Conservation (phyloP, 2,888 invertebrate species). For the Caenorhabditis japonica region DNA sequence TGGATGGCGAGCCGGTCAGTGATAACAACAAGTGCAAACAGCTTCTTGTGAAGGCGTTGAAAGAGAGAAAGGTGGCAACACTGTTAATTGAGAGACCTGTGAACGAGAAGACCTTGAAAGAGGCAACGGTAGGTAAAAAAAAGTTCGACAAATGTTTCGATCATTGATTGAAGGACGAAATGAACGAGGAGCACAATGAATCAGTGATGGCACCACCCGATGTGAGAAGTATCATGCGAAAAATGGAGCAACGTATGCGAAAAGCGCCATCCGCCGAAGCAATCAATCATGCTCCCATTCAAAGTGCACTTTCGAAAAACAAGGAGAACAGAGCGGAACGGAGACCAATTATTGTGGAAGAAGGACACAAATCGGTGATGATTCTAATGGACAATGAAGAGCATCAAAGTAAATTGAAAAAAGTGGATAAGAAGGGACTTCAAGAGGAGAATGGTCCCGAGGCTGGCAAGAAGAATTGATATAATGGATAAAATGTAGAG, state of each 20-base stretch:
- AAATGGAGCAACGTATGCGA: conserved; percentile 30
- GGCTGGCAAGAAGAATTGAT: too few species aligned
- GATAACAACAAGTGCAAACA: conserved; percentile 40
- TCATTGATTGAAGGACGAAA: conserved; percentile 21
- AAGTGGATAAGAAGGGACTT: too few species aligned
- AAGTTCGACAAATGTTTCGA: neutral
- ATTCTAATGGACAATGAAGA: conserved; percentile 50
- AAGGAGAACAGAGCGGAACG: conserved; percentile 21
- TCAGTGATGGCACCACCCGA: conserved; percentile 48
- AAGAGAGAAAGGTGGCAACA: conserved; percentile 30
- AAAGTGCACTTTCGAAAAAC: conserved; percentile 38
- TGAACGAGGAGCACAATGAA: conserved; percentile 45
- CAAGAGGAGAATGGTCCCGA: too few species aligned
- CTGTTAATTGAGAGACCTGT: conserved; percentile 43
- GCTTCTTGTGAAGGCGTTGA: conserved; percentile 37
- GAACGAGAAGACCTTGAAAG: conserved; percentile 34
- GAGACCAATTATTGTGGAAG: conserved; percentile 31
- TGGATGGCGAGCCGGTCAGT: conserved; percentile 33
- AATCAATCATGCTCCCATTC: neutral
- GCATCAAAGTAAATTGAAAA: conserved; percentile 26
- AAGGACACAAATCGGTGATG: conserved; percentile 50
- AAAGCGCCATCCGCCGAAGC: conserved; percentile 20
- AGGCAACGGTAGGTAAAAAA: conserved; percentile 23
- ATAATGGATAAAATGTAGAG: too few species aligned
- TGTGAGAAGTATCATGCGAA: conserved; percentile 42